Percentiles rank a stretch among this genome's conserved stretches.
Evolutionary conservation across 2,888 invertebrate genomes (phyloP).

Genomic region (Drosophila suboccidentalis): DNA sequence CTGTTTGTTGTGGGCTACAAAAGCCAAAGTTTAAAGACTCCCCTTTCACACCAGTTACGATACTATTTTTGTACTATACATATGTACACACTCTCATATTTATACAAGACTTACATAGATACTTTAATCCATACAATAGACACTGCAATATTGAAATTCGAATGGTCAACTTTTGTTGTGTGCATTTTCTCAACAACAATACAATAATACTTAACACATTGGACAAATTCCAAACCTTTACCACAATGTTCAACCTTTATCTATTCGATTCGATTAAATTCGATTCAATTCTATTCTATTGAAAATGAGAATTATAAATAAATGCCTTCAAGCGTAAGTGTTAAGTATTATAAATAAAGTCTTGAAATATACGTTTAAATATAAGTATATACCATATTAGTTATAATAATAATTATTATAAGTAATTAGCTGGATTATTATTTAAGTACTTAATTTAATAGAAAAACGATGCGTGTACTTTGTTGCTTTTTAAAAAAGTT

Average conservation of each 20-base stretch:
- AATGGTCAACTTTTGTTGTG: slow-evolving; percentile 52
- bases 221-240: slow-evolving; percentile 33
- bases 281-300: background rate
- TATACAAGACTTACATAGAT: slow-evolving; percentile 14
- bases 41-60: slow-evolving; percentile 42
- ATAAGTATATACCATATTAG: slow-evolving; percentile 39
- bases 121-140: slow-evolving; percentile 19
- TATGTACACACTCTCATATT: slow-evolving; percentile 16
- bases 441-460: slow-evolving; percentile 36
- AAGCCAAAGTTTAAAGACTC: slow-evolving; percentile 41
- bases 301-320: slow-evolving; percentile 17
- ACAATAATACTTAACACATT: slow-evolving; percentile 33
- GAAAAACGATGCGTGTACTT: slow-evolving; percentile 52
- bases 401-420: slow-evolving; percentile 32
- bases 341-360: slow-evolving; percentile 73
- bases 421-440: slow-evolving; percentile 44
- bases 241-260: slow-evolving; percentile 39
- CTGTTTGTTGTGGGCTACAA: slow-evolving; percentile 49
- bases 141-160: slow-evolving; percentile 12
- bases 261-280: slow-evolving; percentile 17
- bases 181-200: slow-evolving; percentile 63
- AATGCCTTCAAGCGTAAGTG: slow-evolving; percentile 78
- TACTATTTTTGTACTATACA: slow-evolving; percentile 25
- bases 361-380: slow-evolving; percentile 58
- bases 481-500: slow-evolving; percentile 76